phyloP scores from a whole-genome alignment of 1,140 invertebrate genomes.

The Trachymyrmex cornetzi region DNA sequence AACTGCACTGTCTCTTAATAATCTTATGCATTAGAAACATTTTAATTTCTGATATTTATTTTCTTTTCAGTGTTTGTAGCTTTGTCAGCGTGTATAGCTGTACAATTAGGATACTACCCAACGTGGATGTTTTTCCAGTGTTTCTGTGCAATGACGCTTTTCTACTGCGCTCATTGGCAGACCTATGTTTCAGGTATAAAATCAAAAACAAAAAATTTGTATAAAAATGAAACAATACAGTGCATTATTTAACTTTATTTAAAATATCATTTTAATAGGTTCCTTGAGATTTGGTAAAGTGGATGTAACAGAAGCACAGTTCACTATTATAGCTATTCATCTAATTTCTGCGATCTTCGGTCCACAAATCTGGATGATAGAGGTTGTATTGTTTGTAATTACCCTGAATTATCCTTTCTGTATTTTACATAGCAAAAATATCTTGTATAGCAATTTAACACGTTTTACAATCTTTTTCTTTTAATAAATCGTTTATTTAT shows the following conservation, averaged over 20 bases:
- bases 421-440: slow-evolving; percentile 56
- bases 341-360: slow-evolving; percentile 95
- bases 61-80: slow-evolving; percentile 95
- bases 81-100: slow-evolving; percentile 96
- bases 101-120: slow-evolving; percentile 96
- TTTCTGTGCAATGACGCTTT: slow-evolving; percentile 97
- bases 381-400: slow-evolving; percentile 88
- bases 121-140: slow-evolving; percentile 98
- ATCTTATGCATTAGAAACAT: not conserved
- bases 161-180: slow-evolving; percentile 99
- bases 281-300: slow-evolving; percentile 97
- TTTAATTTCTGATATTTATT: slow-evolving; percentile 15
- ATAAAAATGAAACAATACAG: slow-evolving; percentile 74
- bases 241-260: slow-evolving; percentile 4
- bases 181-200: slow-evolving; percentile 96
- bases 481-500: too few species aligned
- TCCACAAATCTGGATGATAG: slow-evolving; percentile 93
- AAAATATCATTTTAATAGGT: slow-evolving; percentile 85
- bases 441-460: slow-evolving; percentile 36
- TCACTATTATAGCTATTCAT: slow-evolving; percentile 96
- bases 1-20: not conserved
- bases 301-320: slow-evolving; percentile 99
- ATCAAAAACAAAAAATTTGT: not conserved
- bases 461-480: slow-evolving; percentile 15
- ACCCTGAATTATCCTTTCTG: slow-evolving; percentile 54